Percentiles rank a stretch among this genome's conserved stretches.
Conservation (phyloP, 2,888 invertebrate species). For the Halocaridina rubra region DNA sequence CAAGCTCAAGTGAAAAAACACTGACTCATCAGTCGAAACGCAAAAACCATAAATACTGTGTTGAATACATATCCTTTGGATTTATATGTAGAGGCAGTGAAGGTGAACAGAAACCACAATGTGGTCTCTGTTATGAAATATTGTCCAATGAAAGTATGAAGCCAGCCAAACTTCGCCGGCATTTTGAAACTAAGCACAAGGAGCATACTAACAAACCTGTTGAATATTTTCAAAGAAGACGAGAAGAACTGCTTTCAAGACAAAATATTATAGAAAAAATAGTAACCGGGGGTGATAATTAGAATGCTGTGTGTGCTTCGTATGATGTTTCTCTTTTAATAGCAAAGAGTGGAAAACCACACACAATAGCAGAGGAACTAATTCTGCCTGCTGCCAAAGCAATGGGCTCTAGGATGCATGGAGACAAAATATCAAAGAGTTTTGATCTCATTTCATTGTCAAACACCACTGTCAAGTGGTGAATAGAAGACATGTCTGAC, state of each 20-base stretch:
- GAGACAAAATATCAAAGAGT: not conserved
- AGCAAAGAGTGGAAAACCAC: not conserved
- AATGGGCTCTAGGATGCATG: not conserved
- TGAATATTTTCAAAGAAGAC: too few relatives aligned
- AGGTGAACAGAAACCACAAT: too few relatives aligned
- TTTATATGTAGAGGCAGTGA: too few relatives aligned
- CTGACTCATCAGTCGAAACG: too few relatives aligned
- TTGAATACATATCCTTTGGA: too few relatives aligned
- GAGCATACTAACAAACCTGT: too few relatives aligned
- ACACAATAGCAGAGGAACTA: not conserved
- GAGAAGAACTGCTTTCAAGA: not conserved
- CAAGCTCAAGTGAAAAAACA: too few relatives aligned
- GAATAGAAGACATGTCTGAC: not conserved
- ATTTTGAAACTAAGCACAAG: too few relatives aligned
- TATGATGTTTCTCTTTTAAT: not conserved
- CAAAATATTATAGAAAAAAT: not conserved
- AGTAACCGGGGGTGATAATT: not conserved
- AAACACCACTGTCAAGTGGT: not conserved
- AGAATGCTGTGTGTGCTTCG: not conserved
- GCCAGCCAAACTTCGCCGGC: too few relatives aligned
- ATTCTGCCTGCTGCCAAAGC: not conserved
- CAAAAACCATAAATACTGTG: too few relatives aligned
- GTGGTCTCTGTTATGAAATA: too few relatives aligned
- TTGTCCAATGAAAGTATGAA: too few relatives aligned
- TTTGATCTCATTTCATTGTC: not conserved